Evolutionary conservation across 2,888 invertebrate genomes (phyloP).

Genomic region (Protonemura montana): DNA sequence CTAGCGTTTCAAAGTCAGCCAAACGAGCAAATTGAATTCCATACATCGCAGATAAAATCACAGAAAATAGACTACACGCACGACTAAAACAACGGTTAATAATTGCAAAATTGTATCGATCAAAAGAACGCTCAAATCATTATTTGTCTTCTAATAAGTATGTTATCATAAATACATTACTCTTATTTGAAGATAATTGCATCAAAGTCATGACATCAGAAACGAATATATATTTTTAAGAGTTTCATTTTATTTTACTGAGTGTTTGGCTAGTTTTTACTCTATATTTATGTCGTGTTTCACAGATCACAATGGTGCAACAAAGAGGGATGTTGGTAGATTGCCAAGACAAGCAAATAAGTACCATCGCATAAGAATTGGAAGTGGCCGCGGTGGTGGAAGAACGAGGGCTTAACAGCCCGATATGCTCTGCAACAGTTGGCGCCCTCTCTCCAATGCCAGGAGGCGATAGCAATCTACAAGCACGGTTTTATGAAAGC

Average conservation of each 20-base stretch:
- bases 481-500: neutral
- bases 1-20: too few species aligned
- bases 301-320: slow-evolving; percentile 17
- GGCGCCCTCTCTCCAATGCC: neutral
- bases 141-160: too few species aligned
- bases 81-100: neutral
- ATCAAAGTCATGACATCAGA: neutral
- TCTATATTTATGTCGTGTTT: slow-evolving; percentile 18
- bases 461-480: neutral
- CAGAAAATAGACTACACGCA: neutral
- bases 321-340: slow-evolving; percentile 29
- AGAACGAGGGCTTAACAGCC: neutral
- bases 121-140: too few species aligned
- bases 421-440: slow-evolving; percentile 27
- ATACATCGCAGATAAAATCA: too few species aligned
- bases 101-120: too few species aligned
- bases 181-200: neutral
- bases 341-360: slow-evolving; percentile 34
- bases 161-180: too few species aligned
- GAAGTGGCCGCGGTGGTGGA: neutral
- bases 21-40: too few species aligned
- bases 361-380: neutral
- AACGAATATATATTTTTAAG: neutral
- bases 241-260: neutral
- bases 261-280: neutral